Conservation (phyloP, 2,797 vertebrate species). For the Tokudaia muenninki region DNA sequence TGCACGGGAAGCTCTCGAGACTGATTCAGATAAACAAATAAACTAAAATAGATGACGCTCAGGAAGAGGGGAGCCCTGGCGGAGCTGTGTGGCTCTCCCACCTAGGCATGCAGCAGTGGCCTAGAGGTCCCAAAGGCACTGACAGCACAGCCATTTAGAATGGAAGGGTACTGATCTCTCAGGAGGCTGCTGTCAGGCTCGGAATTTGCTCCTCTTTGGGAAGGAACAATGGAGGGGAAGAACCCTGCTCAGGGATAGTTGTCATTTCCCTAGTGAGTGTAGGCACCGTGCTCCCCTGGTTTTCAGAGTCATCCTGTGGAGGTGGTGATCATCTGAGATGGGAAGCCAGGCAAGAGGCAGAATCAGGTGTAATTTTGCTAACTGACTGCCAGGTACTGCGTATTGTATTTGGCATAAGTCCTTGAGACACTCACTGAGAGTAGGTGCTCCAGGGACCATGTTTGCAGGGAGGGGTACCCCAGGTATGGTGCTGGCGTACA, state of each 20-base stretch:
- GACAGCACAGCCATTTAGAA: neutral
- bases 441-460: neutral
- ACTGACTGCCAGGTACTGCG: neutral
- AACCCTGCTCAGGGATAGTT: neutral
- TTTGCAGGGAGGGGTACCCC: neutral
- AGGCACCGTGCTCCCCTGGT: neutral
- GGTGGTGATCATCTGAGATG: fast-evolving
- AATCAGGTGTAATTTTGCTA: neutral
- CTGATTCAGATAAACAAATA: neutral
- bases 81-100: too few species aligned
- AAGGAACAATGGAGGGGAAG: neutral
- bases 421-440: neutral
- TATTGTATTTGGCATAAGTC: neutral
- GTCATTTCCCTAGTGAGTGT: fast-evolving
- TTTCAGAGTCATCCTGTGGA: neutral
- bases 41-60: neutral
- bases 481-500: neutral
- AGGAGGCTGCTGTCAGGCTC: neutral
- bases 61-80: neutral
- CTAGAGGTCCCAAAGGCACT: neutral
- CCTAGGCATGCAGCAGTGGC: fast-evolving
- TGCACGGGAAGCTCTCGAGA: neutral
- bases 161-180: neutral
- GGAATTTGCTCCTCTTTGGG: neutral
- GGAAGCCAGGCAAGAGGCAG: neutral